phyloP scores from a whole-genome alignment of 1,140 invertebrate genomes.

The Nasonia vitripennis region DNA sequence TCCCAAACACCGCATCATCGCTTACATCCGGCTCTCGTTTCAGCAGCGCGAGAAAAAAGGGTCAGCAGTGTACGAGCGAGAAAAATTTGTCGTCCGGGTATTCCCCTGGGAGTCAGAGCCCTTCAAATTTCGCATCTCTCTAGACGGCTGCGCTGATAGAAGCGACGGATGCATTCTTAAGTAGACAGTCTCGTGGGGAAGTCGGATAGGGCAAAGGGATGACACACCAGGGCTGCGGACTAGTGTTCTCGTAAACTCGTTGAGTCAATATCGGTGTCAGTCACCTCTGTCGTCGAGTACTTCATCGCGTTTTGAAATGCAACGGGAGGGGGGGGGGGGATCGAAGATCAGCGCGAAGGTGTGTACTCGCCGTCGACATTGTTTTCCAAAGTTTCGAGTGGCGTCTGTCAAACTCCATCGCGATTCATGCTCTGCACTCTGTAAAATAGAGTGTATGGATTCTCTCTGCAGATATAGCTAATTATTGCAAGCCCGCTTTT shows the following conservation, averaged over 20 bases:
- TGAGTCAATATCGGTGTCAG: not conserved
- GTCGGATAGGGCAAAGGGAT: not conserved
- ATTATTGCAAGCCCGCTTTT: too few relatives aligned
- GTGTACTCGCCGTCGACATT: not conserved
- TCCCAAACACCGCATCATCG: not conserved
- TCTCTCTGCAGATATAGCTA: too few relatives aligned
- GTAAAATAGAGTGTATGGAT: too few relatives aligned
- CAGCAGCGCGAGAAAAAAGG: not conserved
- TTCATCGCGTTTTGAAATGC: not conserved
- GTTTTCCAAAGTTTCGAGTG: not conserved
- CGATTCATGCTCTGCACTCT: too few relatives aligned
- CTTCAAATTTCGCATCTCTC: not conserved
- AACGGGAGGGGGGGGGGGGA: not conserved
- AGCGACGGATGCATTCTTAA: constrained; percentile 37
- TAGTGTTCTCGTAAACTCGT: not conserved
- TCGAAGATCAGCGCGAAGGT: not conserved
- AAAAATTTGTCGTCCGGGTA: not conserved
- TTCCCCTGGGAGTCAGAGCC: not conserved
- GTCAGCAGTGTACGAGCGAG: not conserved
- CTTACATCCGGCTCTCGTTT: not conserved
- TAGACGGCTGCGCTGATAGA: constrained; percentile 1
- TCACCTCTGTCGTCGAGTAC: not conserved
- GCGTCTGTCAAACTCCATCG: not conserved
- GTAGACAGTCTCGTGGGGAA: constrained; percentile 4
- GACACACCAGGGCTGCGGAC: too few relatives aligned